Base-by-base conservation (phyloP, 2,888 invertebrate genomes). In the Nipponacmea schrenckii region DNA sequence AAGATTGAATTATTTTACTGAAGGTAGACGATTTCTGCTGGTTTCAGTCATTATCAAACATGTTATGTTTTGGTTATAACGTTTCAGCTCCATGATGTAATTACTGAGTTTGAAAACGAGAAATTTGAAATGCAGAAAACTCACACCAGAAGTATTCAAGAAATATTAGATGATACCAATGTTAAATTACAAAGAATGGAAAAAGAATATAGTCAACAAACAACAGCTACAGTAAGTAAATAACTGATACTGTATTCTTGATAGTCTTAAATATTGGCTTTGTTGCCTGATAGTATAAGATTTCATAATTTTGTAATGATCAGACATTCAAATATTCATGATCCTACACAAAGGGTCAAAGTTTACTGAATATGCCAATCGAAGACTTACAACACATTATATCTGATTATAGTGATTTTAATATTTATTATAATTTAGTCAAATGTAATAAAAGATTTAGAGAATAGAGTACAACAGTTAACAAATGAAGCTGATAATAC, bases 41-140 rank as follows among this genome's bases (percentile, higher is more conserved):
- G 24, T 46, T 31, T 65, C 44, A 10, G 44, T 65, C 20, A 39
- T 4, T 20, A 17, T 65, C 17, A 7, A 39, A 39, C 10, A 31
- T 3, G 31, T 31, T 31, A 10, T 39, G 39, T 39, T 8, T 10
- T 39, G 4, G 8, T 10, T 7, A 8, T 39, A 10, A 39, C 10
- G 39, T 71, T 78, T 0, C 73, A 87, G 86, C 79, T 88, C 46
- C 85, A 87, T 73, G 86, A 86, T 72, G 74, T 83, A 44, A 79
- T 85, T 62, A 74, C 83, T 12, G 84, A 85, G 56, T 86, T 87
- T 82, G 88, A 88, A 73, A 84, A 87, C 72, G 87, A 88, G 73
- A 88, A 88, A 79, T 86, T 87, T 81, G 86, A 87, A 50, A 81
- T 88, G 78, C 87, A 88, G 77, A 87, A 86, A 70, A 84, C 84